Evolutionary conservation across 2,113 vertebrate species (phyloP).

Genomic region (Charina bottae): DNA sequence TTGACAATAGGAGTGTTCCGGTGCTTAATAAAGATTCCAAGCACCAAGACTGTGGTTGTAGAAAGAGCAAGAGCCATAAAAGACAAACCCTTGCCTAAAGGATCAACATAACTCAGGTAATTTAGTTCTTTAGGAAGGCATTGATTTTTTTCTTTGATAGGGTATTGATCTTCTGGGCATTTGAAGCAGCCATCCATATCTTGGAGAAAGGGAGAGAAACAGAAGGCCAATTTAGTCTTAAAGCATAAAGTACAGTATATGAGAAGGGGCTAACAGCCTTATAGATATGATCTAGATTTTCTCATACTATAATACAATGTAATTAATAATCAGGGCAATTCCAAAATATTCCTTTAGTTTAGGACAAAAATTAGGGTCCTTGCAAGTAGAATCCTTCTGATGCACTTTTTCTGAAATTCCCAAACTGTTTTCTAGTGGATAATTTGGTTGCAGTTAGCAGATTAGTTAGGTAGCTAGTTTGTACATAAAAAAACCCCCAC

Average conservation of each 20-base stretch:
- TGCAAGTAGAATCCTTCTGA: not conserved
- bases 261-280: not conserved
- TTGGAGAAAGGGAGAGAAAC: not conserved
- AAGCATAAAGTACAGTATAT: not conserved
- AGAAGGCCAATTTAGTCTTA: not conserved
- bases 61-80: not conserved
- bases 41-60: not conserved
- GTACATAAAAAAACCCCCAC: not conserved
- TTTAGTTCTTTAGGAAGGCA: not conserved
- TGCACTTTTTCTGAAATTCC: not conserved
- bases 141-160: not conserved
- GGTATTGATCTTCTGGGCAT: not conserved
- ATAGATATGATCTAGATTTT: not conserved
- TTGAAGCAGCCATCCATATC: not conserved
- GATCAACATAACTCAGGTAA: not conserved
- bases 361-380: not conserved
- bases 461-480: not conserved
- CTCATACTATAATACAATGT: not conserved
- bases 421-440: not conserved
- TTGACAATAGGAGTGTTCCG: not conserved
- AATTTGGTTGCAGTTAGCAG: not conserved
- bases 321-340: not conserved
- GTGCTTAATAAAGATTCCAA: not conserved
- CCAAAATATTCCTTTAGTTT: not conserved
- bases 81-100: not conserved